These are phyloP conservation scores for Malacosoma neustria DNA, from an alignment of 2,888 invertebrate species.

Conservation along the genomic window DNA sequence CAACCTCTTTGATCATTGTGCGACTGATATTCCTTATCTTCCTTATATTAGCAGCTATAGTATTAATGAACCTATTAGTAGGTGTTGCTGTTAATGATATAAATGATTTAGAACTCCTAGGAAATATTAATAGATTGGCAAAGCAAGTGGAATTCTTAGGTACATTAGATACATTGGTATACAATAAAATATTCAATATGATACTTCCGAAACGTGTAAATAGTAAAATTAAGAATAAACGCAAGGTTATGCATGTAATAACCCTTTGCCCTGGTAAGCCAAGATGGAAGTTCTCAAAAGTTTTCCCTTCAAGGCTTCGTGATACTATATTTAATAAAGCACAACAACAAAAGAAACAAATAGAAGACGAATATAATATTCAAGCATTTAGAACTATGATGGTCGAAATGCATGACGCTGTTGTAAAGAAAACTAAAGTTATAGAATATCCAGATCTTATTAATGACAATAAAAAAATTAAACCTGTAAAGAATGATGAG, in stretches of 20 bases:
- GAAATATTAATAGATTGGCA: conserved; percentile 66
- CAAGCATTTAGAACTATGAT: conserved; percentile 41
- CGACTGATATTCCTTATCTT: conserved; percentile 69
- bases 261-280: conserved; percentile 56
- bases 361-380: conserved; percentile 42
- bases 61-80: conserved; percentile 75
- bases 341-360: conserved; percentile 45
- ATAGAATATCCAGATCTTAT: conserved; percentile 10
- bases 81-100: conserved; percentile 77
- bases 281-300: conserved; percentile 30
- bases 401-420: conserved; percentile 46
- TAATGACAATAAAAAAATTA: conserved; percentile 9
- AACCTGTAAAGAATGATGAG: conserved; percentile 30
- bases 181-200: conserved; percentile 49
- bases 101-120: conserved; percentile 69
- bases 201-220: conserved; percentile 45
- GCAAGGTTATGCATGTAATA: conserved; percentile 42
- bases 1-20: conserved; percentile 53
- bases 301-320: conserved; percentile 46
- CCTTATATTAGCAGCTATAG: conserved; percentile 70
- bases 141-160: conserved; percentile 74
- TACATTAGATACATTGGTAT: conserved; percentile 65
- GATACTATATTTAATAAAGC: conserved; percentile 59
- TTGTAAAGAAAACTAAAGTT: conserved; percentile 28
- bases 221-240: conserved; percentile 42